phyloP scores from a whole-genome alignment of 2,113 vertebrate species.

The Arothron firmamentum region DNA sequence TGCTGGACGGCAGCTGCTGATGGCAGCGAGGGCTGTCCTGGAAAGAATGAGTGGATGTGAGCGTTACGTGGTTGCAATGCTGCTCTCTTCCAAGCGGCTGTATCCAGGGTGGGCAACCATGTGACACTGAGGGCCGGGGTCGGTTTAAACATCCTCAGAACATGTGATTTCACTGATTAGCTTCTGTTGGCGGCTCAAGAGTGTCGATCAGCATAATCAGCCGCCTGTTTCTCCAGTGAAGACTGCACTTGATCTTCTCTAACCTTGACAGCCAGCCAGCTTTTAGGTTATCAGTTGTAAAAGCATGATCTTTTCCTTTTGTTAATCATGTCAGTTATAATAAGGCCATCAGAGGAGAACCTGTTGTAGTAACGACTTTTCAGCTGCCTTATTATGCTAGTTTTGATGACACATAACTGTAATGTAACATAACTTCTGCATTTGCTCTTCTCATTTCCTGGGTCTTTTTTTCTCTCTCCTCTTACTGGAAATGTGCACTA shows the following conservation, averaged over 20 bases:
- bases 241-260: constrained; percentile 20
- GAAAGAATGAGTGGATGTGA: constrained; percentile 25
- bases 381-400: no score
- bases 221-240: constrained; percentile 19
- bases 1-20: constrained; percentile 45
- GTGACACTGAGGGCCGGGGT: constrained; percentile 21
- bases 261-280: constrained; percentile 9
- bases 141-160: constrained; percentile 17
- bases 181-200: constrained; percentile 1
- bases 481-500: no score
- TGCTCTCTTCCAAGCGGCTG: constrained; percentile 31
- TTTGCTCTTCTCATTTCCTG: no score
- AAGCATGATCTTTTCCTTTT: background rate
- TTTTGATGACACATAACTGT: no score
- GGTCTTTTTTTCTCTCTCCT: no score
- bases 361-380: no score
- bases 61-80: constrained; percentile 35
- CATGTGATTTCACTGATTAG: constrained; percentile 40
- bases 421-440: no score
- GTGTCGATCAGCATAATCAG: constrained; percentile 35
- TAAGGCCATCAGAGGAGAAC: background rate
- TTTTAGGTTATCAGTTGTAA: constrained; percentile 12
- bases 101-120: constrained; percentile 16
- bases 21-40: constrained; percentile 32
- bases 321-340: background rate